These are phyloP conservation scores for Gobius niger DNA, from an alignment of 2,113 vertebrate genomes.

Conservation along the genomic window DNA sequence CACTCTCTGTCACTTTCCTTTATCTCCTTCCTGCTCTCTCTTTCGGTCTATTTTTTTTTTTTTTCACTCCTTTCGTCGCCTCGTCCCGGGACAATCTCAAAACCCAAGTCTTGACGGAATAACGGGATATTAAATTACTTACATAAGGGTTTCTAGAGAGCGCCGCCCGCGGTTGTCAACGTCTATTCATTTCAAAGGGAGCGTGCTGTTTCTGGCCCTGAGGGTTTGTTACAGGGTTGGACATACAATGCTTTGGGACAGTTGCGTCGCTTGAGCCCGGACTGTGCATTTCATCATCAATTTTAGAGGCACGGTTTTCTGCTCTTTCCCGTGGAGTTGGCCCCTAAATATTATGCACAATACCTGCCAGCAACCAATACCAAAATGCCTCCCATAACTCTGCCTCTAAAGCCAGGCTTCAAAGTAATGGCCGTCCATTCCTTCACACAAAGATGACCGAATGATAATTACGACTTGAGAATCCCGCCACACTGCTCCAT, in stretches of 20 bases:
- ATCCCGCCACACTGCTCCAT: not conserved
- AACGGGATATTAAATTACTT: conserved; percentile 58
- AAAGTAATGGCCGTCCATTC: no score
- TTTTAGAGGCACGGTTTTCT: no score
- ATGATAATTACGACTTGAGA: not conserved
- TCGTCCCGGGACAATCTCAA: not conserved
- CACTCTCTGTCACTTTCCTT: conserved; percentile 51
- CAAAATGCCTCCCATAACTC: no score
- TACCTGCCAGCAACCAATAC: no score
- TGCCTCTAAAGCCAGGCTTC: no score
- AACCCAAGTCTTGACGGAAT: conserved; percentile 28
- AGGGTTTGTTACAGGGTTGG: not conserved
- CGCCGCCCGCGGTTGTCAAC: conserved; percentile 41
- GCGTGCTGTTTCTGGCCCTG: conserved; percentile 9
- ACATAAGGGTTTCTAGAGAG: conserved; percentile 41
- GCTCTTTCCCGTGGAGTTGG: no score
- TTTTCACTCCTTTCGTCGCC: no score
- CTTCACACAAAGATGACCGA: not conserved
- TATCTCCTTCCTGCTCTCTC: conserved; percentile 11
- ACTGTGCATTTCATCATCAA: no score
- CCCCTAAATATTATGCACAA: no score
- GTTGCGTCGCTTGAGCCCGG: not conserved
- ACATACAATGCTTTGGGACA: not conserved
- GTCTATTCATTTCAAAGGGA: conserved; percentile 25
- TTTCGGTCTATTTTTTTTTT: not conserved